Percentiles rank a stretch among this genome's conserved stretches.
These are phyloP conservation scores for Eudemis profundana DNA, from an alignment of 2,888 invertebrate species.

Conservation along the genomic window DNA sequence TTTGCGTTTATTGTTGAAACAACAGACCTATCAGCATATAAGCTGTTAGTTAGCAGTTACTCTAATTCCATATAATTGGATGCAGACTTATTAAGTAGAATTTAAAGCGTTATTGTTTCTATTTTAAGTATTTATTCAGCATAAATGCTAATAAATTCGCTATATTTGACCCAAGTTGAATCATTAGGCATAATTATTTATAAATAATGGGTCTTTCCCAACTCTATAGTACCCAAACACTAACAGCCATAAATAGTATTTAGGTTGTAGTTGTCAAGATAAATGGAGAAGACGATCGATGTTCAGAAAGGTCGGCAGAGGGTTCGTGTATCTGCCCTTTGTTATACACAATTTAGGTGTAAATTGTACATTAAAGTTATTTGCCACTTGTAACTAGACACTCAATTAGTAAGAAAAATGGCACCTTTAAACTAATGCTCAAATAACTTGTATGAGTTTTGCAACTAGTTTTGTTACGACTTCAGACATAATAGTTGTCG, in stretches of 20 bases:
- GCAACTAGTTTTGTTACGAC: no score
- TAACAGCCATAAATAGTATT: conserved; percentile 42
- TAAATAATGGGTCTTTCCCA: conserved; percentile 39
- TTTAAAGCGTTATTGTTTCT: no score
- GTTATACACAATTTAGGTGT: conserved; percentile 10
- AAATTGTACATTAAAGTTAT: neutral
- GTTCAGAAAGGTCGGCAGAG: conserved; percentile 31
- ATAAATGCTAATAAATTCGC: conserved; percentile 8
- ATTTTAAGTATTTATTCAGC: neutral
- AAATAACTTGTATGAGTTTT: no score
- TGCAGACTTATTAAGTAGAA: no score
- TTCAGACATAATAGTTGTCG: no score
- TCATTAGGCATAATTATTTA: conserved; percentile 31
- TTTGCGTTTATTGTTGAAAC: no score
- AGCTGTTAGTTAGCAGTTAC: no score
- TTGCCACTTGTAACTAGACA: no score
- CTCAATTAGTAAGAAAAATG: no score
- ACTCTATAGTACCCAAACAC: conserved; percentile 29
- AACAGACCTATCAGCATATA: no score
- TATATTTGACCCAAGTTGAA: conserved; percentile 17
- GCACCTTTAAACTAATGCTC: no score
- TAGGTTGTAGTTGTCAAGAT: conserved; percentile 36
- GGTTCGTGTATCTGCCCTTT: conserved; percentile 14
- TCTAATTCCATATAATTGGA: no score
- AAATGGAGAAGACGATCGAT: conserved; percentile 37